Percentiles rank a stretch among this genome's conserved stretches.
Evolutionary conservation across 2,113 vertebrate species (phyloP).

Genomic region (Drymodes brunneopygia): DNA sequence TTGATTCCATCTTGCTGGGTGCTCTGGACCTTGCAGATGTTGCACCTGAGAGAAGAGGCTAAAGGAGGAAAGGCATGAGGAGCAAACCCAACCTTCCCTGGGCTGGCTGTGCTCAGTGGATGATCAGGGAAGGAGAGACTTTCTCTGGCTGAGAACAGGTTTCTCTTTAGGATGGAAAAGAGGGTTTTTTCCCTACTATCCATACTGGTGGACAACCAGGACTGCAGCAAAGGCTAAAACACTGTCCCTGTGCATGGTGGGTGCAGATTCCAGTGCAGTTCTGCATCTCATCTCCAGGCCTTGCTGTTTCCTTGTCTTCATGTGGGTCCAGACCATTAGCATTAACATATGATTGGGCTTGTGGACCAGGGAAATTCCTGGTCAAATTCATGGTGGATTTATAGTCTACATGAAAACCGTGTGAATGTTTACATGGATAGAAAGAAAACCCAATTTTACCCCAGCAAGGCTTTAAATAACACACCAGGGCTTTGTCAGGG

Average conservation of each 20-base stretch:
- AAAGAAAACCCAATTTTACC: background rate
- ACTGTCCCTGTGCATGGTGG: background rate
- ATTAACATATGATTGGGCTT: background rate
- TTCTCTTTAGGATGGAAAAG: background rate
- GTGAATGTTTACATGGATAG: background rate
- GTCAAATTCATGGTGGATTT: background rate
- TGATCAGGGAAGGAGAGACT: background rate
- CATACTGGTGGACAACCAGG: background rate
- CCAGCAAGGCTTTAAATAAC: background rate
- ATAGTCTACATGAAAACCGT: rapidly evolving
- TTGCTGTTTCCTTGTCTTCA: background rate
- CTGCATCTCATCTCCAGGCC: background rate
- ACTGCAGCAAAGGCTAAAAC: background rate
- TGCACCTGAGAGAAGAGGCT: background rate
- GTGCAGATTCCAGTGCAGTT: background rate
- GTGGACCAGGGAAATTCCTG: background rate
- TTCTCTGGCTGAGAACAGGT: background rate
- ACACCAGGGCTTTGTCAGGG: background rate
- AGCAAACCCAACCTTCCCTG: background rate
- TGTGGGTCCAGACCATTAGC: background rate
- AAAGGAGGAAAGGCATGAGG: background rate
- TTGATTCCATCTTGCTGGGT: background rate
- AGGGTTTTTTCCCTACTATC: rapidly evolving
- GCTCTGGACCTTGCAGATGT: background rate
- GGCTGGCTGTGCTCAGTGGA: background rate